Conservation (phyloP, 2,888 invertebrate genomes). For the Germaria angustata region DNA sequence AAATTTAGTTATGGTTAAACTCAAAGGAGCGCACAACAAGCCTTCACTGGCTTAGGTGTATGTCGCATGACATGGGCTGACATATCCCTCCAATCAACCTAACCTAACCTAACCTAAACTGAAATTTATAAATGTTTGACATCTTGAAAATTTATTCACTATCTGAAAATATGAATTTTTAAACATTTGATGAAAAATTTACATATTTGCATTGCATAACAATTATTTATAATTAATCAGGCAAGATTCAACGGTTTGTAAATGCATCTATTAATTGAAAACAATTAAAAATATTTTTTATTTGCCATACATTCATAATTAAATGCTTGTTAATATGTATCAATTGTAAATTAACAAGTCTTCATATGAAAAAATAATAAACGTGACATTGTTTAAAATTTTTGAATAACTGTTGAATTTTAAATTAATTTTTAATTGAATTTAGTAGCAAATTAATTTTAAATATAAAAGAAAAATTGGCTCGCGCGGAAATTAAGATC, state of each 20-base stretch:
- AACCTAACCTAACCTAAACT: no score
- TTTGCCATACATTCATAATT: not conserved
- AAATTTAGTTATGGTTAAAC: no score
- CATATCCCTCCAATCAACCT: no score
- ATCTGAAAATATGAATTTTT: no score
- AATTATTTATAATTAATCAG: not conserved
- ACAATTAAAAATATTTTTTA: conserved; percentile 11
- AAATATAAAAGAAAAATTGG: not conserved
- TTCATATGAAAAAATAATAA: not conserved
- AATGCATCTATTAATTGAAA: conserved; percentile 3
- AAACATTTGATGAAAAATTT: not conserved
- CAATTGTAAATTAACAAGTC: not conserved
- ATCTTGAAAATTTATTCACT: no score
- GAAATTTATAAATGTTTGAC: no score
- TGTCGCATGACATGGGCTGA: no score
- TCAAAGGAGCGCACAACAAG: no score
- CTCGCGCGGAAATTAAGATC: not conserved
- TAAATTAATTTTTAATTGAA: no score
- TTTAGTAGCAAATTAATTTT: no score
- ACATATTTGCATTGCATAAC: not conserved
- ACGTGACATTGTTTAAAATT: not conserved
- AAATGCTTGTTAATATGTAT: not conserved
- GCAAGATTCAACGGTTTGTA: not conserved
- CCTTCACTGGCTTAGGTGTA: no score
- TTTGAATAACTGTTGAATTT: not conserved